Evolutionary conservation across 35 echinoderm and acorn worm species (phyloP).

Genomic region (Holothuria glaberrima): DNA sequence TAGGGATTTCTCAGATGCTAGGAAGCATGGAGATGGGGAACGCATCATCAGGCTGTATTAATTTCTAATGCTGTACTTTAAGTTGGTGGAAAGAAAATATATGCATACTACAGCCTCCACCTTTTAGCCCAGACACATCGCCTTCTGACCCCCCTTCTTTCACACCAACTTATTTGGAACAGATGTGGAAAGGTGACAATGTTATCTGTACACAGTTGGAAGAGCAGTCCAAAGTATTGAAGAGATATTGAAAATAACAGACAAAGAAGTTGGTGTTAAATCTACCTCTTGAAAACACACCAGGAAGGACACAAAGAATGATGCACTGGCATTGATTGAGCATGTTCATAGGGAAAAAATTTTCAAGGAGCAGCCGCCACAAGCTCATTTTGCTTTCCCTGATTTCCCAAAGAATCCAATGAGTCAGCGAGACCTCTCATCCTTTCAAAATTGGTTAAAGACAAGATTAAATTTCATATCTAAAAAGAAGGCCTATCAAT

Average conservation of each 20-base stretch:
- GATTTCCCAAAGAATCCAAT: neutral
- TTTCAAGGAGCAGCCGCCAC: neutral
- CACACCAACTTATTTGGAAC: slow-evolving; percentile 46
- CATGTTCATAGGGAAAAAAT: neutral
- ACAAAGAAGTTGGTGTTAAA: slow-evolving; percentile 2
- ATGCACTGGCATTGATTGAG: neutral
- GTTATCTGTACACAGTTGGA: slow-evolving; percentile 41
- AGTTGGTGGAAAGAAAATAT: slow-evolving; percentile 52
- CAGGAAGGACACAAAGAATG: neutral
- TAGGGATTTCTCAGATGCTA: slow-evolving; percentile 54
- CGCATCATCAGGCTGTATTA: slow-evolving; percentile 48
- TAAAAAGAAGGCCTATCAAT: neutral
- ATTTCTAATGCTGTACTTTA: slow-evolving; percentile 67
- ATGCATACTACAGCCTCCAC: slow-evolving; percentile 45
- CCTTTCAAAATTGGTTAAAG: neutral
- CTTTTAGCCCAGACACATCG: slow-evolving; percentile 57
- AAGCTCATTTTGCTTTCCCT: neutral
- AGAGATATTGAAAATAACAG: slow-evolving; percentile 10
- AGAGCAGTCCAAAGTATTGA: slow-evolving; percentile 49
- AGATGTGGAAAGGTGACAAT: slow-evolving; percentile 54
- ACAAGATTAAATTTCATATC: neutral
- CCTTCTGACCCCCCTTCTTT: slow-evolving; percentile 29
- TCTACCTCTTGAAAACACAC: slow-evolving; percentile 38
- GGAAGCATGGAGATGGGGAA: slow-evolving; percentile 58
- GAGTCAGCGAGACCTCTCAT: neutral